Percentiles rank a stretch among this genome's conserved stretches.
phyloP scores from a whole-genome alignment of 2,888 invertebrate species.

The Mesorhabditis belari region DNA sequence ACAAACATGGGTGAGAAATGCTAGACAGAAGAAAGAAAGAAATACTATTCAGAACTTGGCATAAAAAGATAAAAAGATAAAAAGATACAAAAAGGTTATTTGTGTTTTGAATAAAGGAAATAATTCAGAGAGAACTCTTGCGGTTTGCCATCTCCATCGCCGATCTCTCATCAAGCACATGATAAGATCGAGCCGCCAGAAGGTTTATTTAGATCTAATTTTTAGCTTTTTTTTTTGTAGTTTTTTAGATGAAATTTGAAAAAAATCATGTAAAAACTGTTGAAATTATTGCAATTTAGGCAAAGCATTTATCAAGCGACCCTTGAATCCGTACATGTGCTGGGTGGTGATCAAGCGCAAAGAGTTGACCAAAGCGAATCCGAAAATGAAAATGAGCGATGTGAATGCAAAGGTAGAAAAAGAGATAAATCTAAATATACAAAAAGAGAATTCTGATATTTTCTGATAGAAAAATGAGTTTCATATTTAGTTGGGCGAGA shows the following conservation, averaged over 20 bases:
- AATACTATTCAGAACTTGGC: not conserved
- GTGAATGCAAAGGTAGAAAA: not conserved
- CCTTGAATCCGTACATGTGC: not conserved
- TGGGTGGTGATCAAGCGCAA: not conserved
- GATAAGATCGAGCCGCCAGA: not conserved
- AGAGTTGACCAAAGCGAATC: not conserved
- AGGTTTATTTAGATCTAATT: not conserved
- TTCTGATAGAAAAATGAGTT: no score
- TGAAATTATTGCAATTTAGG: not conserved
- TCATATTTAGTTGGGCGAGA: not conserved
- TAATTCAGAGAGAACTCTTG: not conserved
- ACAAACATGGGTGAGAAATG: not conserved
- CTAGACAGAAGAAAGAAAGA: no score
- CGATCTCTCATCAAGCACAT: not conserved
- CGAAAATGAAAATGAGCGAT: not conserved
- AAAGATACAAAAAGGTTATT: no score
- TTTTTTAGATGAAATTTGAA: no score
- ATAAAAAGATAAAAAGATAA: no score
- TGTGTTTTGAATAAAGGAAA: no score
- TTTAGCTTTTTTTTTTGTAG: no score
- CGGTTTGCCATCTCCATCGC: not conserved
- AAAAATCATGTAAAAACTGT: no score
- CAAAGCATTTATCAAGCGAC: not conserved
- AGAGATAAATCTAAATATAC: not conserved
- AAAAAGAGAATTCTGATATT: no score